A percentile compares a stretch with the other conserved stretches of the same genome.
These are phyloP conservation scores for Ptyas mucosa DNA, from an alignment of 2,113 vertebrate genomes.

Conservation along the genomic window DNA sequence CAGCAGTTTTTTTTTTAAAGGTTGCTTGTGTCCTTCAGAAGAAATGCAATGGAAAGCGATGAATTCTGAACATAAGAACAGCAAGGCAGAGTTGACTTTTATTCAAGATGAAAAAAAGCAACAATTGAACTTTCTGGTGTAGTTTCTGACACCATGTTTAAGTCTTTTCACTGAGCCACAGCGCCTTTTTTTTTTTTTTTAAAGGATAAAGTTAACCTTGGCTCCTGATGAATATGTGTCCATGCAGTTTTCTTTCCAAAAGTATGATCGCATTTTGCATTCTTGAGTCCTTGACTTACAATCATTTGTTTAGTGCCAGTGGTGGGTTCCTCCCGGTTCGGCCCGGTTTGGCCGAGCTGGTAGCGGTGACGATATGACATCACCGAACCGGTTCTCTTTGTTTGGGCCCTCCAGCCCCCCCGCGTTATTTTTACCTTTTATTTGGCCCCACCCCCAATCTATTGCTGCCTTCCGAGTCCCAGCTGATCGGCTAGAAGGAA, in stretches of 20 bases:
- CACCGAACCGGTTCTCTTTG: too few relatives aligned
- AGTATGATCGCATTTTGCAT: not conserved
- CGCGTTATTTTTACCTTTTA: too few relatives aligned
- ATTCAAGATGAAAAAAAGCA: not conserved
- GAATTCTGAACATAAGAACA: not conserved
- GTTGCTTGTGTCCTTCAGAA: conserved; percentile 15
- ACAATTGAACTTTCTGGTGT: not conserved
- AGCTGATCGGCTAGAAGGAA: too few relatives aligned
- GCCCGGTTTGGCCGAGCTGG: too few relatives aligned
- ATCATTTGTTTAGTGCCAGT: not conserved
- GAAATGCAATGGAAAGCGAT: not conserved
- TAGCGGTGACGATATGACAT: too few relatives aligned
- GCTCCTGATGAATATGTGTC: not conserved
- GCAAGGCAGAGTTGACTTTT: not conserved
- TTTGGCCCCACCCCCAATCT: too few relatives aligned
- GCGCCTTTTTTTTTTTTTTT: not conserved
- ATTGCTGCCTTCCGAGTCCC: too few relatives aligned
- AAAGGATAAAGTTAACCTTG: not conserved
- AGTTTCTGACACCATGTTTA: not conserved
- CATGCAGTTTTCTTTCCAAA: not conserved
- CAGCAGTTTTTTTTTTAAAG: conserved; percentile 35
- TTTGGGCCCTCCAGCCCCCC: too few relatives aligned
- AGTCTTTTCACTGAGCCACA: not conserved
- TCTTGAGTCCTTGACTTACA: not conserved
- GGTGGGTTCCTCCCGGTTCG: too few relatives aligned